phyloP scores from a whole-genome alignment of 2,888 invertebrate species.

The Sinodicranocentrus sp. region DNA sequence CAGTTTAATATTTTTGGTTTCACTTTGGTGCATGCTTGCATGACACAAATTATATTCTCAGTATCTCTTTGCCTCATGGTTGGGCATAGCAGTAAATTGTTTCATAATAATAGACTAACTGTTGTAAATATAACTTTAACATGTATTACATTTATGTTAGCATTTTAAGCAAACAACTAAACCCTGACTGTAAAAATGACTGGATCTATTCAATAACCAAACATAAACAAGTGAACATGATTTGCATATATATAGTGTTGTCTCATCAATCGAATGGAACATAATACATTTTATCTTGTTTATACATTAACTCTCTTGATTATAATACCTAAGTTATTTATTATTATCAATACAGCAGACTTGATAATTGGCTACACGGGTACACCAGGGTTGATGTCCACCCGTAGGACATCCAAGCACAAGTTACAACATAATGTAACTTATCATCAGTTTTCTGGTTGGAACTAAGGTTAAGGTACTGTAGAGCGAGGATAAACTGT shows the following conservation, averaged over 20 bases:
- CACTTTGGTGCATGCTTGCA: slow-evolving; percentile 58
- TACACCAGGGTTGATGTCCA: slow-evolving; percentile 58
- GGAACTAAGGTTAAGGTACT: slow-evolving; percentile 63
- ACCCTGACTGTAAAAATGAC: slow-evolving; percentile 51
- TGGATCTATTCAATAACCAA: slow-evolving; percentile 8
- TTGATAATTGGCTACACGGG: slow-evolving; percentile 69
- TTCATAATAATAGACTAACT: no score
- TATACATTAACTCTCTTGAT: slow-evolving; percentile 22
- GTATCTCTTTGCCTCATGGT: slow-evolving; percentile 32
- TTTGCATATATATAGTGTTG: background rate
- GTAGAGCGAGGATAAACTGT: slow-evolving; percentile 52
- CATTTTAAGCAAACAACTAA: slow-evolving; percentile 44
- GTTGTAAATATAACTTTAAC: no score
- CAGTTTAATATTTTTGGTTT: slow-evolving; percentile 66
- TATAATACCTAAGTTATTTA: slow-evolving; percentile 23
- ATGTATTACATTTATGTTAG: no score
- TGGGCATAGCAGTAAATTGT: slow-evolving; percentile 20
- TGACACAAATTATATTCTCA: slow-evolving; percentile 41
- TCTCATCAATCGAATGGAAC: background rate
- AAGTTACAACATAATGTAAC: slow-evolving; percentile 51
- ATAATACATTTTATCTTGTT: background rate
- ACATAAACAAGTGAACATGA: slow-evolving; percentile 26
- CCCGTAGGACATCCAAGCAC: slow-evolving; percentile 64
- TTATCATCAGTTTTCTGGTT: slow-evolving; percentile 40
- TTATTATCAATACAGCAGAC: slow-evolving; percentile 71